These are phyloP conservation scores for Mythimna pallens DNA, from an alignment of 2,888 invertebrate species.

Conservation along the genomic window DNA sequence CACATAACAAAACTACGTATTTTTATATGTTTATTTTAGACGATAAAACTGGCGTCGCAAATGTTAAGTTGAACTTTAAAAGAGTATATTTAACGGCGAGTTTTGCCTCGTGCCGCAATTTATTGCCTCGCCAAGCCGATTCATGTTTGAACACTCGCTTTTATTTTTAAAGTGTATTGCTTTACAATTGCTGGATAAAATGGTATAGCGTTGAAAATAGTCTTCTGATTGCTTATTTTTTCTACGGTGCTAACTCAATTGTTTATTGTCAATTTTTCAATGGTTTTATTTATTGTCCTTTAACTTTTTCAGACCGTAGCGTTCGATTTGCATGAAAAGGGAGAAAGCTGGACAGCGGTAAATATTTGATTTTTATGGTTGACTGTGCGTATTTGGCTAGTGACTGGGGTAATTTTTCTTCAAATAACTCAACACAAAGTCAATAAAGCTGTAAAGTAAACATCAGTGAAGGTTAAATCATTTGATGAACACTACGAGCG, in stretches of 20 bases:
- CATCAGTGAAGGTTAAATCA: constrained; percentile 76
- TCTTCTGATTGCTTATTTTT: constrained; percentile 61
- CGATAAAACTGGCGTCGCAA: constrained; percentile 68
- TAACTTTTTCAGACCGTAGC: constrained; percentile 26
- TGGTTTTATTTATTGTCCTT: constrained; percentile 49
- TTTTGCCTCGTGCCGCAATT: constrained; percentile 69
- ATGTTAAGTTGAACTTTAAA: constrained; percentile 72
- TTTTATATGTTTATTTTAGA: constrained; percentile 69
- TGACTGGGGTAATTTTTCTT: not conserved
- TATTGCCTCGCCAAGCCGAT: constrained; percentile 71
- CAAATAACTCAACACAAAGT: constrained; percentile 30
- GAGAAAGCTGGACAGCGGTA: constrained; percentile 18
- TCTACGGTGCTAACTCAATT: constrained; percentile 46
- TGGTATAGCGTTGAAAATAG: constrained; percentile 56
- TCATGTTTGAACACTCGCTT: constrained; percentile 69
- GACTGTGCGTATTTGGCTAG: constrained; percentile 12
- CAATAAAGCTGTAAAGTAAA: constrained; percentile 76
- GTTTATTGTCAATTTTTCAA: constrained; percentile 57
- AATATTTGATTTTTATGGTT: constrained; percentile 26
- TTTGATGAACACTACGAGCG: constrained; percentile 81
- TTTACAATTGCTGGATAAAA: constrained; percentile 67
- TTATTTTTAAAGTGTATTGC: constrained; percentile 71
- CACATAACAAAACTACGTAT: constrained; percentile 62
- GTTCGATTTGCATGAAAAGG: constrained; percentile 38
- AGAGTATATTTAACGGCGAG: constrained; percentile 68